phyloP scores from a whole-genome alignment of 2,797 vertebrate genomes.

The Paguma larvata region DNA sequence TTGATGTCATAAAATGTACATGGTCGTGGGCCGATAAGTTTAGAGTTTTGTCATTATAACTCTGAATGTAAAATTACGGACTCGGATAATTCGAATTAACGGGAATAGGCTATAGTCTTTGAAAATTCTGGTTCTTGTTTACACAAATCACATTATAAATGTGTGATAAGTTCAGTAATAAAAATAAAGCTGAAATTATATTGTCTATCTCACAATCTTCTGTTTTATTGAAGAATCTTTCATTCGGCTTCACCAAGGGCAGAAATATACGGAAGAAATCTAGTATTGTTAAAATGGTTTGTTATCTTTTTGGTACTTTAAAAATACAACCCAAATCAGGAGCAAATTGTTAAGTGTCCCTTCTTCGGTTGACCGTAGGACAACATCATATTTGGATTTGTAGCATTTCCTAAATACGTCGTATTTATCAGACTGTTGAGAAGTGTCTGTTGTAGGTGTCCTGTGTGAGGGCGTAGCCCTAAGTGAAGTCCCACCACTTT shows the following conservation, averaged over 20 bases:
- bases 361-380: background rate
- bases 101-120: constrained; percentile 46
- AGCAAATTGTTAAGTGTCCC: background rate
- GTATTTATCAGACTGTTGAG: background rate
- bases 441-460: background rate
- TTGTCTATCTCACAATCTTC: background rate
- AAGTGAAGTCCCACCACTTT: background rate
- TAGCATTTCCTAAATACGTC: background rate
- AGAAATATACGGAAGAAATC: background rate
- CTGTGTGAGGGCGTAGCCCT: background rate
- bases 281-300: constrained; percentile 28
- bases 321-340: background rate
- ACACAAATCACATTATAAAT: constrained; percentile 42
- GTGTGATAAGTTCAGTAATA: background rate
- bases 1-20: background rate
- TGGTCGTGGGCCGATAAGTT: background rate
- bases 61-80: constrained; percentile 41
- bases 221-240: constrained; percentile 44
- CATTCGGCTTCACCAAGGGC: background rate
- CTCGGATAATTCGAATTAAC: constrained; percentile 48
- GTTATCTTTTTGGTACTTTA: background rate
- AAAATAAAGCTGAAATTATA: constrained; percentile 27
- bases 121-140: constrained; percentile 47
- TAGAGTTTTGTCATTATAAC: constrained; percentile 1
- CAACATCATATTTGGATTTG: background rate